Percentiles rank a stretch among this genome's conserved stretches.
These are phyloP conservation scores for Meda fulgida DNA, from an alignment of 2,797 vertebrate species.

Conservation along the genomic window DNA sequence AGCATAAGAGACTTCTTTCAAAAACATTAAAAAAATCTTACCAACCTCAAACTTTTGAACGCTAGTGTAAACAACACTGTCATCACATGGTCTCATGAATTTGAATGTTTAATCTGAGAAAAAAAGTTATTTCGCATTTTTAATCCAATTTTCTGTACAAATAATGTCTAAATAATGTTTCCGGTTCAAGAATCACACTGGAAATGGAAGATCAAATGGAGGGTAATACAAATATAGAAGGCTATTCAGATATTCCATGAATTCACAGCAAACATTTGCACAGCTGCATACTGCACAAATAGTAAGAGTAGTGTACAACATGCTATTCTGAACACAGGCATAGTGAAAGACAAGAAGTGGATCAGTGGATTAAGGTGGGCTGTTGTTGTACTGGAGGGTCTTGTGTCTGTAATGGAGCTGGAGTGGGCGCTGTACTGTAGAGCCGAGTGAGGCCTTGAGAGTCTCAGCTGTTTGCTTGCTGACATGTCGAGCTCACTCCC, in stretches of 20 bases:
- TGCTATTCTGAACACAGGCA: neutral
- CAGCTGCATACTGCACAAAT: neutral
- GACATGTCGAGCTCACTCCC: conserved; percentile 52
- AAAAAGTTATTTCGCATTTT: neutral
- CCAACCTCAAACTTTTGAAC: neutral
- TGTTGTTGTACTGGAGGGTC: conserved; percentile 32
- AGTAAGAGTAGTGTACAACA: neutral
- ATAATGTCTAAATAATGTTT: neutral
- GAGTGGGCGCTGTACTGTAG: neutral
- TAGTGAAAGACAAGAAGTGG: neutral
- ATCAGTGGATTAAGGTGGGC: conserved; percentile 4
- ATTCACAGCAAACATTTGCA: neutral
- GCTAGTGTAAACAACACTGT: neutral
- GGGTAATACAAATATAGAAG: neutral
- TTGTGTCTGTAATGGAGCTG: conserved; percentile 45
- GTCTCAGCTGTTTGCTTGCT: conserved; percentile 63
- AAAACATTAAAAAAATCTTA: neutral
- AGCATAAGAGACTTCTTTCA: neutral
- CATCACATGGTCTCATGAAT: neutral
- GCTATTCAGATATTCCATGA: neutral
- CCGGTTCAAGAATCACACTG: neutral
- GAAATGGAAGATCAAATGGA: neutral
- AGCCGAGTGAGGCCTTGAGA: conserved; percentile 31
- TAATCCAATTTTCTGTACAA: neutral
- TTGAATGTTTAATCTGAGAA: neutral